Evolutionary conservation across 2,113 vertebrate species (phyloP).

Genomic region (Bubo scandiacus): DNA sequence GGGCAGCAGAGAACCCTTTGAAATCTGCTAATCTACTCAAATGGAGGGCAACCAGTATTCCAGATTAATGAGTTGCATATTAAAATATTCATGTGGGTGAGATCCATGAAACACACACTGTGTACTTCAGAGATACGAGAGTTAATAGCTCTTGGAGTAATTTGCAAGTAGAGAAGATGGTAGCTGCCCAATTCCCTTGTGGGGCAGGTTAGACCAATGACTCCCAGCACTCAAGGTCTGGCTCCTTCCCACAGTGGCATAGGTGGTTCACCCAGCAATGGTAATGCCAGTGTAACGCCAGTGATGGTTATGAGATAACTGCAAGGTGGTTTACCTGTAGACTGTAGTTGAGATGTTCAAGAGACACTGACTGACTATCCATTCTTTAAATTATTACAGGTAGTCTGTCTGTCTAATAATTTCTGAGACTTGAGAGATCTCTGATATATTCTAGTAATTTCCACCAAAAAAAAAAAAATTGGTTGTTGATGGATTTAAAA

Average conservation of each 20-base stretch:
- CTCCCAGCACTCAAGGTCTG: not conserved
- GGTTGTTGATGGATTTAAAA: not conserved
- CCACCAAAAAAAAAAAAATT: too few species aligned
- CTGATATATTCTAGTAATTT: not conserved
- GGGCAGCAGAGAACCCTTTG: not conserved
- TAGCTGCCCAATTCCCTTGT: fast-evolving
- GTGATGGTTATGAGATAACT: not conserved
- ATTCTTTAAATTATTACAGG: not conserved
- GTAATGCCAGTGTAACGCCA: not conserved
- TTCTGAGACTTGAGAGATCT: not conserved
- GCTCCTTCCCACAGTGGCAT: not conserved
- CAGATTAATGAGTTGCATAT: not conserved
- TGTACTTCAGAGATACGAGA: not conserved
- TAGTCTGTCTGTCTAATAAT: not conserved
- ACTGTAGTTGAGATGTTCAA: not conserved
- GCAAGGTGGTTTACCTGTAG: not conserved
- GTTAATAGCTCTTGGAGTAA: not conserved
- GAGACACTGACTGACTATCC: not conserved
- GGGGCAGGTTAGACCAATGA: not conserved
- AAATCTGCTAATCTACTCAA: not conserved
- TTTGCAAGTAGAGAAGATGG: not conserved
- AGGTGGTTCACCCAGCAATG: not conserved
- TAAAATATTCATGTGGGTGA: not conserved
- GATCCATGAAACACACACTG: not conserved
- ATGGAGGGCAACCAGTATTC: not conserved